Evolutionary conservation across 2,888 invertebrate species (phyloP).

Genomic region (Blastobasis adustella): DNA sequence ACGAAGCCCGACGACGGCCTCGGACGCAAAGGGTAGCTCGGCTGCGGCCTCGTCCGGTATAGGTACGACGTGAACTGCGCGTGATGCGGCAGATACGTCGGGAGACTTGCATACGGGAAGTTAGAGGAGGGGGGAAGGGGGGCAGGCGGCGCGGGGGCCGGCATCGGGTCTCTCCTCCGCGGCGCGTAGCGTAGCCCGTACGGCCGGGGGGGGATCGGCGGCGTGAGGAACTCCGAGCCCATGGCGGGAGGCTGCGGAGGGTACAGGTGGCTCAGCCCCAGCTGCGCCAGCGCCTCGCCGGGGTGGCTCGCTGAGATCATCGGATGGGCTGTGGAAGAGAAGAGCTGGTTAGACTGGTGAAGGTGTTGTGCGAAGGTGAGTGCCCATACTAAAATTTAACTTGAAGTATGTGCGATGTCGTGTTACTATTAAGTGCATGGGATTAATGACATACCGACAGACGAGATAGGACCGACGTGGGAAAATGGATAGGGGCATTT

Average conservation of each 20-base stretch:
- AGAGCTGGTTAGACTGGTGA: constrained; percentile 1
- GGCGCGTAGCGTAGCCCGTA: constrained; percentile 66
- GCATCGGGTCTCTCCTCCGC: constrained; percentile 50
- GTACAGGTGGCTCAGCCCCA: constrained; percentile 74
- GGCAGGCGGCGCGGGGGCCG: constrained; percentile 35
- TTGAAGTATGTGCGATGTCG: too few relatives aligned
- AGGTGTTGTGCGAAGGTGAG: neutral
- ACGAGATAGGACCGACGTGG: too few relatives aligned
- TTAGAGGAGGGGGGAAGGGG: constrained; percentile 25
- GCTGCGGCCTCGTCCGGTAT: constrained; percentile 57
- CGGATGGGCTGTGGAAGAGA: constrained; percentile 66
- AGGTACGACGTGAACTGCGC: constrained; percentile 57
- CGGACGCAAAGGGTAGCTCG: constrained; percentile 52
- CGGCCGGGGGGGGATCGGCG: constrained; percentile 73
- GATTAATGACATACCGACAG: too few relatives aligned
- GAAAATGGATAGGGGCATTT: too few relatives aligned
- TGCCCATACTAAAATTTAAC: too few relatives aligned
- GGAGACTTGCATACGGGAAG: constrained; percentile 40
- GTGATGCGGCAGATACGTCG: constrained; percentile 59
- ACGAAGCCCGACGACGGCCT: constrained; percentile 61
- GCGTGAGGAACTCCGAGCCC: constrained; percentile 78
- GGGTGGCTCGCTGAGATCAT: constrained; percentile 81
- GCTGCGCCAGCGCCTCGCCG: constrained; percentile 78
- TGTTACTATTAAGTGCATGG: too few relatives aligned
- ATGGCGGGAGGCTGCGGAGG: constrained; percentile 66